Percentiles rank a stretch among this genome's conserved stretches.
Conservation (phyloP, 2,797 vertebrate species). For the Phalloptychus januarius region DNA sequence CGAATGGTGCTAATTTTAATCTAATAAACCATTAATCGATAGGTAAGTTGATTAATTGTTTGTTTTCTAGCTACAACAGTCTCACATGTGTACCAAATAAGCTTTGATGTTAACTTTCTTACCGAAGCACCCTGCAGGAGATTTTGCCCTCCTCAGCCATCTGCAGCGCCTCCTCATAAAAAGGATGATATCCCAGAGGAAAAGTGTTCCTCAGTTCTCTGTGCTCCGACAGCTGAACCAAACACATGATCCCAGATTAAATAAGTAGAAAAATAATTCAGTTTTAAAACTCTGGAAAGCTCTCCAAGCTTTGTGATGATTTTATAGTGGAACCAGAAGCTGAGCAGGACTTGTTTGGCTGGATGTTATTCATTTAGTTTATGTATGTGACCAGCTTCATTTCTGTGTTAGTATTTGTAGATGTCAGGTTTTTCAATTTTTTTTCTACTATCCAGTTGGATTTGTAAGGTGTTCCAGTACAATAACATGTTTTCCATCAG, state of each 20-base stretch:
- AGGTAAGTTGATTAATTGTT: too few species aligned
- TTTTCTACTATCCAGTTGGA: neutral
- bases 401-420: neutral
- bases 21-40: too few species aligned
- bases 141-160: conserved; percentile 93
- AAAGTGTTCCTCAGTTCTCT: conserved; percentile 77
- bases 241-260: neutral
- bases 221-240: conserved; percentile 81
- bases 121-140: conserved; percentile 93
- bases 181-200: conserved; percentile 83
- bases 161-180: conserved; percentile 94
- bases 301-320: neutral
- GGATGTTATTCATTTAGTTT: neutral
- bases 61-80: neutral
- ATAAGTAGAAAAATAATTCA: neutral
- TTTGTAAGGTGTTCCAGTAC: neutral
- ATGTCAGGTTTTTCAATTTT: neutral
- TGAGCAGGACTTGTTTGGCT: neutral
- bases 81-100: neutral
- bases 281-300: neutral
- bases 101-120: neutral
- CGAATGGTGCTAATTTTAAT: too few species aligned
- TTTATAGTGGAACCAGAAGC: neutral
- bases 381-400: neutral
- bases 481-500: neutral